Base-by-base conservation (phyloP, 30 jellyfish, hydroid and myxozoan genomes). In the Aurelia aurita complex sp. Pacific region DNA sequence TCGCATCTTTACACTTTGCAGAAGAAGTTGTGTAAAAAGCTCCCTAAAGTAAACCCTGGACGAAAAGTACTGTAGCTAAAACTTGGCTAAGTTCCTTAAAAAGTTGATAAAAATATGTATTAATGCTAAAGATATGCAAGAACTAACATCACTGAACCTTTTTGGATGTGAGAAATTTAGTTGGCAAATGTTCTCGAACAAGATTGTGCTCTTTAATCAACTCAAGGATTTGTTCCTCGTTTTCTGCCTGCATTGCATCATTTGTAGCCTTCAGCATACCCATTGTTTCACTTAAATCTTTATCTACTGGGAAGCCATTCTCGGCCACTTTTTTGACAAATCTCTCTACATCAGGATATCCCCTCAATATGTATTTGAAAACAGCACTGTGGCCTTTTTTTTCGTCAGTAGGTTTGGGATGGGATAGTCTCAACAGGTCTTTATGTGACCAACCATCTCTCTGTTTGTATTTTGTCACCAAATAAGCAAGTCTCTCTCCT, bases 131-230 rank as follows among this genome's bases (percentile, higher is more conserved):
- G 15, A 46, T 46, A 40, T 4, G 38, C 85, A 74, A 16, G 53
- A n/a, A 43, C 11, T 75, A n/a, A 46, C 75, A 52, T 35, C 6
- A 17, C 0, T 32, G 51, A 35, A 85, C 94, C 89, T 74, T 65
- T 12, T n/a, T 60, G 5, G 89, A 70, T 50, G 40, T 51, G 40
- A 88, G 70, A 67, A 78, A 79, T 38, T 18, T 54, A 38, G 91
- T 88, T 63, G 96, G 96, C 12, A 88, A 35, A 34, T 88, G 96
- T 33, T 88, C 96, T 32, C 96, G 84, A 63, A 88, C 96, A 35
- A 88, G 67, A 51, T 77, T 87, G 73, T 67, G 64, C 17, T 38
- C 60, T 36, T 67, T 50, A 32, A 88, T 38, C 34, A 73, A 75
- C 17, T 78, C 63, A 3, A 88, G 17, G 16, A 88, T 67, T 57